Conservation (phyloP, 2,113 vertebrate species). For the Corythornis cristatus region DNA sequence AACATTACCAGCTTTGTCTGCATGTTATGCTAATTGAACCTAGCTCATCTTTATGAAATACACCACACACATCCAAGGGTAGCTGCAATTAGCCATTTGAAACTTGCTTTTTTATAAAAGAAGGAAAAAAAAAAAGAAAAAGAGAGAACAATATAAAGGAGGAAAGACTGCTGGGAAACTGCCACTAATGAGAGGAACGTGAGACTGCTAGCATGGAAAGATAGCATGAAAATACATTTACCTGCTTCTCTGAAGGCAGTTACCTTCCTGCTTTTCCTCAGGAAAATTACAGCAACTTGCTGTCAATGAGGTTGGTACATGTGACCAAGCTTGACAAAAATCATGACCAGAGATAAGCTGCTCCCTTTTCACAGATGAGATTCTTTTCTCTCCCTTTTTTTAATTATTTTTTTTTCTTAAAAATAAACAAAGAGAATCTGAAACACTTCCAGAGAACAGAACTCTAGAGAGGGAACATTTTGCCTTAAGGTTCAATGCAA, state of each 20-base stretch:
- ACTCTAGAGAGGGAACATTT: not conserved
- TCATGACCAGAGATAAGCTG: not conserved
- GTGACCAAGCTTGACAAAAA: not conserved
- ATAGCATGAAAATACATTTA: not conserved
- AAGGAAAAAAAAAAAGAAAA: rapidly evolving
- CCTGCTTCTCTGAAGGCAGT: not conserved
- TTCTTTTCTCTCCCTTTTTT: not conserved
- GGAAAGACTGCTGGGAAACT: not conserved
- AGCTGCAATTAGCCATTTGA: not conserved
- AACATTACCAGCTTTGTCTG: not conserved
- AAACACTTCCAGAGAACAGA: not conserved
- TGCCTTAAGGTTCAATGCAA: not conserved
- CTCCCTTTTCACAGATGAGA: not conserved
- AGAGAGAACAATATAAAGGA: not conserved
- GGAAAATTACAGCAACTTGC: not conserved
- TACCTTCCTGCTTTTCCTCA: not conserved
- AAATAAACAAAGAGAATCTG: not conserved
- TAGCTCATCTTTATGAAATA: not conserved
- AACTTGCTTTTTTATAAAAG: not conserved
- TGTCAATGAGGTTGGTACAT: not conserved
- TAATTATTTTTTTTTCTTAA: not conserved
- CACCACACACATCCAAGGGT: not conserved
- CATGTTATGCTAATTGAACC: not conserved
- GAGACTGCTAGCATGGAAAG: not conserved
- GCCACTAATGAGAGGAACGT: not conserved